A percentile compares a stretch with the other conserved stretches of the same genome.
Conservation (phyloP, 2,113 vertebrate genomes). For the Lagopus muta region DNA sequence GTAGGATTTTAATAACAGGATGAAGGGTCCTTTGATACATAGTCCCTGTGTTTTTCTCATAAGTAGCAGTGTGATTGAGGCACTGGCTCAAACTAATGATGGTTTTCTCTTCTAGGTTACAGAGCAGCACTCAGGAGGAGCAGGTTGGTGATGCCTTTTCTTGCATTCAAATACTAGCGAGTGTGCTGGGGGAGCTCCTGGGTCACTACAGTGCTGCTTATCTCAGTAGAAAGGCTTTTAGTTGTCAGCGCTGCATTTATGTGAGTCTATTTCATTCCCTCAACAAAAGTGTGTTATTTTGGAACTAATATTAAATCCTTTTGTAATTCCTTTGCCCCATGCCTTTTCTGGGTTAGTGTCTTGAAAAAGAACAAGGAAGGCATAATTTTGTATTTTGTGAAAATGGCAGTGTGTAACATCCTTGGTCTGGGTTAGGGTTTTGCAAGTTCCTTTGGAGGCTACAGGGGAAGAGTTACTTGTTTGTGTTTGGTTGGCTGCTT, state of each 20-base stretch:
- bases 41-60: neutral
- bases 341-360: neutral
- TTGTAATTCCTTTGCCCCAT: neutral
- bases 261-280: rapidly evolving
- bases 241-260: rapidly evolving
- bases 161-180: neutral
- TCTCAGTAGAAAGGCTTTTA: neutral
- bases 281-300: rapidly evolving
- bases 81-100: rapidly evolving
- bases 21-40: neutral
- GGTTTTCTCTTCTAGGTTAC: constrained; percentile 58
- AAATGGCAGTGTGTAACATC: rapidly evolving
- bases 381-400: rapidly evolving
- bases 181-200: neutral
- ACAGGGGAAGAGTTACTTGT: too few species aligned
- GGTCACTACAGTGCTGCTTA: neutral
- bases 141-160: constrained; percentile 54
- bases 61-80: neutral
- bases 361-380: neutral
- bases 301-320: neutral
- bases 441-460: neutral
- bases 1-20: neutral
- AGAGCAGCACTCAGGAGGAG: neutral
- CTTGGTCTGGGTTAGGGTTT: neutral
- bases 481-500: neutral